Evolutionary conservation across 2,113 vertebrate species (phyloP).

Genomic region (Tyrannus savana): DNA sequence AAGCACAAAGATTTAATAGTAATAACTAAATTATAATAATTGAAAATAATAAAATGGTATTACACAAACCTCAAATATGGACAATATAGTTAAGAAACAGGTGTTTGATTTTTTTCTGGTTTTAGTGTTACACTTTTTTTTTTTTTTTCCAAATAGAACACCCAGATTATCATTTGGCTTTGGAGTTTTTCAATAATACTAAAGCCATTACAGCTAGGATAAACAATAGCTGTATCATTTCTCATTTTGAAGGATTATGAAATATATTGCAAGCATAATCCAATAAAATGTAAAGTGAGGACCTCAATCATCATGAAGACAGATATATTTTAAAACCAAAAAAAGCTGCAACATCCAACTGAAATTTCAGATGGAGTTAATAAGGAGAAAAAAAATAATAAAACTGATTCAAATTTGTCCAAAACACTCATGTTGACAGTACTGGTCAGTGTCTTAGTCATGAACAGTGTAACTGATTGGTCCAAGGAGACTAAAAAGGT

Average conservation of each 20-base stretch:
- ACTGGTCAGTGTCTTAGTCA: background rate
- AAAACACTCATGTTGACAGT: background rate
- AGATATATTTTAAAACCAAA: background rate
- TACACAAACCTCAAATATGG: background rate
- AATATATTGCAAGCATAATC: background rate
- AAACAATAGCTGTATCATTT: background rate
- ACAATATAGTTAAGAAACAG: background rate
- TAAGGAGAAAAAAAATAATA: background rate
- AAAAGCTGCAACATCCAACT: background rate
- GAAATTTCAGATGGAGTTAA: background rate
- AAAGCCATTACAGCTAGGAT: background rate
- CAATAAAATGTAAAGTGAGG: background rate
- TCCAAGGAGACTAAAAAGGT: background rate
- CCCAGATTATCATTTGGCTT: background rate
- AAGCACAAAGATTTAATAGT: background rate
- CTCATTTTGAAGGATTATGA: constrained; percentile 3
- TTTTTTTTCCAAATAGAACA: background rate
- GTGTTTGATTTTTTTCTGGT: background rate
- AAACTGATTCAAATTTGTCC: background rate
- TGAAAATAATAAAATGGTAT: background rate
- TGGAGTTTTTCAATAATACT: background rate
- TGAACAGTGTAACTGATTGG: background rate
- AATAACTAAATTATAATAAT: background rate
- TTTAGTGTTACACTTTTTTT: background rate
- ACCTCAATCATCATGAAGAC: background rate